Evolutionary conservation across 2,113 vertebrate genomes (phyloP).

Genomic region (Platichthys stellatus): DNA sequence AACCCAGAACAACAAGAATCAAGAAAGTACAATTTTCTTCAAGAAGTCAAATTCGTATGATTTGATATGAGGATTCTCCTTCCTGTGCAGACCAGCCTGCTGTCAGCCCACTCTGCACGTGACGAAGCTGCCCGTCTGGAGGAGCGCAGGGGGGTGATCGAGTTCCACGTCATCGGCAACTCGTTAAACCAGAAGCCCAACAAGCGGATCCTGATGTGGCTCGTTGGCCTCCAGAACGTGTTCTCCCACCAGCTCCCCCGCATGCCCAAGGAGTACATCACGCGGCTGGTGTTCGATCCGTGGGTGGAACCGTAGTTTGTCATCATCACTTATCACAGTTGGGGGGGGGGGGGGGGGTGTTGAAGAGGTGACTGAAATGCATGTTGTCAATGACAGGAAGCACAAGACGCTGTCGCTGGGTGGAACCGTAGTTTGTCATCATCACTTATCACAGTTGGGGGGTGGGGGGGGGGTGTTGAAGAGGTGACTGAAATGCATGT

Average conservation of each 20-base stretch:
- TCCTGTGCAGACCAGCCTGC: constrained; percentile 88
- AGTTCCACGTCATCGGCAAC: constrained; percentile 97
- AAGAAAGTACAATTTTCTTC: too few relatives aligned
- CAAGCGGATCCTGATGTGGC: constrained; percentile 98
- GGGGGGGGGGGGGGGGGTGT: too few relatives aligned
- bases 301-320: constrained; percentile 75
- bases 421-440: constrained; percentile 27
- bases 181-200: constrained; percentile 98
- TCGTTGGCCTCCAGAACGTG: constrained; percentile 97
- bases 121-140: constrained; percentile 95
- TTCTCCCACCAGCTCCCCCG: constrained; percentile 98
- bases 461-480: too few relatives aligned
- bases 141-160: constrained; percentile 95
- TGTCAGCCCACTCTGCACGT: constrained; percentile 94
- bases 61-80: not conserved
- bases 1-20: too few relatives aligned
- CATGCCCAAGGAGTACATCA: constrained; percentile 99
- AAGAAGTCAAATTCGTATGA: too few relatives aligned
- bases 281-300: constrained; percentile 97
- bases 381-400: constrained; percentile 84
- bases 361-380: not conserved
- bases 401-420: constrained; percentile 97
- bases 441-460: not conserved
- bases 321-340: not conserved
- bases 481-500: not conserved